A percentile compares a stretch with the other conserved stretches of the same genome.
Conservation (phyloP, 2,113 vertebrate species). For the Lagenorhynchus albirostris region DNA sequence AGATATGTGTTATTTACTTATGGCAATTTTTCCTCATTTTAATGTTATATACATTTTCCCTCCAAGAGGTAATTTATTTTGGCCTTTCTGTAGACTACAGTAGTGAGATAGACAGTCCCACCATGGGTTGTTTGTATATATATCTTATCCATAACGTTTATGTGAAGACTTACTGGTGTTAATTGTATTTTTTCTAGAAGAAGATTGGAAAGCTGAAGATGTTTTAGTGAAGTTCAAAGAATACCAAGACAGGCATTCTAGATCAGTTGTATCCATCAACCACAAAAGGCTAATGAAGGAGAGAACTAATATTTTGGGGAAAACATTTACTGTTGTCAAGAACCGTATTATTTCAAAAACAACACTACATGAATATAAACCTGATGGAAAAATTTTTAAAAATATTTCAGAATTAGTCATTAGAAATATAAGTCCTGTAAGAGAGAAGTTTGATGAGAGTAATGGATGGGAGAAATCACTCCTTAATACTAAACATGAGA, state of each 20-base stretch:
- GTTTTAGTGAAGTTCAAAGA: conserved; percentile 66
- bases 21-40: conserved; percentile 2
- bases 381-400: conserved; percentile 52
- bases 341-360: conserved; percentile 56
- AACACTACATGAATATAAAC: conserved; percentile 47
- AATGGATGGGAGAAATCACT: conserved; percentile 53
- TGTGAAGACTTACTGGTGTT: conserved; percentile 31
- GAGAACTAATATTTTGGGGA: conserved; percentile 47
- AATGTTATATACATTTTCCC: not conserved
- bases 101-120: not conserved
- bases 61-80: not conserved
- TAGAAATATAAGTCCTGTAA: conserved; percentile 57
- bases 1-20: conserved; percentile 10
- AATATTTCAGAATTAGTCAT: conserved; percentile 60
- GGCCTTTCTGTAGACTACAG: not conserved
- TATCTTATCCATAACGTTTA: not conserved
- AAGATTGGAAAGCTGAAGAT: conserved; percentile 58
- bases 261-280: conserved; percentile 52
- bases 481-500: conserved; percentile 20
- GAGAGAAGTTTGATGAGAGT: conserved; percentile 44
- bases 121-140: not conserved
- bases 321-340: conserved; percentile 33
- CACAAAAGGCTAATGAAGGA: conserved; percentile 64
- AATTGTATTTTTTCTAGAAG: conserved; percentile 63
- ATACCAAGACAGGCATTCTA: conserved; percentile 56